These are phyloP conservation scores for Morone saxatilis DNA, from an alignment of 2,113 vertebrate species.

Conservation along the genomic window DNA sequence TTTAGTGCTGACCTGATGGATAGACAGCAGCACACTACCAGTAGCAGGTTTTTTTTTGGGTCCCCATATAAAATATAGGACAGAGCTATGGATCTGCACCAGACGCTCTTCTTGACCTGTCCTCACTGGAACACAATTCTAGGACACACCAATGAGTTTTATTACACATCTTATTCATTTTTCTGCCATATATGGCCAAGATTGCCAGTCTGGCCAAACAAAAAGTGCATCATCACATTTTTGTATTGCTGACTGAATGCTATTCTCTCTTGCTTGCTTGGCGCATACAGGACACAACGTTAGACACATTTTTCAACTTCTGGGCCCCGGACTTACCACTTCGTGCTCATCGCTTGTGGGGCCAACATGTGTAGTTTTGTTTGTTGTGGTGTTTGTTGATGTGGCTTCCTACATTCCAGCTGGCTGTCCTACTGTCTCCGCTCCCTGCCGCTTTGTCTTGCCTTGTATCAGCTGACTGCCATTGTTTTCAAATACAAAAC, in stretches of 20 bases:
- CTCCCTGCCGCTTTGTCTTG: slow-evolving; percentile 32
- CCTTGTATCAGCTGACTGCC: slow-evolving; percentile 15
- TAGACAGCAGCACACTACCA: slow-evolving; percentile 36
- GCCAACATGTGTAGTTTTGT: slow-evolving; percentile 27
- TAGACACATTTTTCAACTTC: slow-evolving; percentile 44
- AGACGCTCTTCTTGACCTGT: slow-evolving; percentile 28
- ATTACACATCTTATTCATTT: slow-evolving; percentile 6
- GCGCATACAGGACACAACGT: slow-evolving; percentile 5
- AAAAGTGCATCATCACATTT: slow-evolving; percentile 11
- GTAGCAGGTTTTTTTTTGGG: not conserved
- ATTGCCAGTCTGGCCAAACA: slow-evolving; percentile 15
- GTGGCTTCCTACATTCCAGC: slow-evolving; percentile 38
- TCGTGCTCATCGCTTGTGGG: slow-evolving; percentile 49
- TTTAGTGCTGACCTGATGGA: slow-evolving; percentile 46
- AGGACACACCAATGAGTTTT: slow-evolving; percentile 36
- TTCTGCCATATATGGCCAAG: slow-evolving; percentile 14
- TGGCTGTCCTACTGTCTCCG: slow-evolving; percentile 10
- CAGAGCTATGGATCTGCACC: slow-evolving; percentile 23
- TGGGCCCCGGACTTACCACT: slow-evolving; percentile 59
- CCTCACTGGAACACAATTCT: slow-evolving; percentile 38
- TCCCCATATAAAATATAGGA: slow-evolving; percentile 34
- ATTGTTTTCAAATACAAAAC: slow-evolving; percentile 22
- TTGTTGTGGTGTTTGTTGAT: slow-evolving; percentile 20
- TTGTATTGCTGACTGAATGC: not conserved
- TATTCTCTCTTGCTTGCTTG: not conserved